These are phyloP conservation scores for Ligdia adustata DNA, from an alignment of 2,888 invertebrate species.

Conservation along the genomic window DNA sequence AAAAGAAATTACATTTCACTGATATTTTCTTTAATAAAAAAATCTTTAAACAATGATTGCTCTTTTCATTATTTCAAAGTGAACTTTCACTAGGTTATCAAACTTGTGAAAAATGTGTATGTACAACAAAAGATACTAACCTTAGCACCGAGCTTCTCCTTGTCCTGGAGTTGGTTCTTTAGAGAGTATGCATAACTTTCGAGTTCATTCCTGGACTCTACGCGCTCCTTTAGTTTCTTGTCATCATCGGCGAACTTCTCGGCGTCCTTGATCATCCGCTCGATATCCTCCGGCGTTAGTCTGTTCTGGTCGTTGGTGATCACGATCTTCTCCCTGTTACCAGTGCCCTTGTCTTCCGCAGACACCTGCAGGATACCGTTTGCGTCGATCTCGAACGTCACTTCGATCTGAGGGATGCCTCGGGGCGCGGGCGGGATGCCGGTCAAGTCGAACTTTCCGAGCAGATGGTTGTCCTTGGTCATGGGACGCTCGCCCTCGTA, in stretches of 20 bases:
- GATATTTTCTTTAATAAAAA: no score
- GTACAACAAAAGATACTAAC: slow-evolving; percentile 7
- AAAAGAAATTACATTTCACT: background rate
- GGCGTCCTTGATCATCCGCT: slow-evolving; percentile 99
- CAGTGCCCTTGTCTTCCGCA: slow-evolving; percentile 99
- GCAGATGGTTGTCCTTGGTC: slow-evolving; percentile 99
- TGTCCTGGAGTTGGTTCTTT: slow-evolving; percentile 98
- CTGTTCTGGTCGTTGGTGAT: slow-evolving; percentile 99
- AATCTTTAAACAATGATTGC: no score
- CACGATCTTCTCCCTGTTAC: slow-evolving; percentile 98
- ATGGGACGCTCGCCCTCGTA: slow-evolving; percentile 99
- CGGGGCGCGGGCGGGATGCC: slow-evolving; percentile 98
- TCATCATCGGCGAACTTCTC: slow-evolving; percentile 99
- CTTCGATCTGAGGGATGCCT: slow-evolving; percentile 97
- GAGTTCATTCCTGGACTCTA: slow-evolving; percentile 98
- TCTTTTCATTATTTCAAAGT: no score
- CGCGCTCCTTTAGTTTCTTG: slow-evolving; percentile 97
- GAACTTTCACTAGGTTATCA: no score
- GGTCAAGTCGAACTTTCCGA: slow-evolving; percentile 99
- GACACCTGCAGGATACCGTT: slow-evolving; percentile 98
- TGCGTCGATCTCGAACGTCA: slow-evolving; percentile 97
- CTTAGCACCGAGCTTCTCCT: slow-evolving; percentile 98
- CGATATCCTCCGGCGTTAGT: slow-evolving; percentile 98
- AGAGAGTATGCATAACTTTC: slow-evolving; percentile 99
- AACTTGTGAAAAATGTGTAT: no score